These are phyloP conservation scores for Heteractis magnifica DNA, from an alignment of 92 coral and sea anemone genomes.

Conservation along the genomic window DNA sequence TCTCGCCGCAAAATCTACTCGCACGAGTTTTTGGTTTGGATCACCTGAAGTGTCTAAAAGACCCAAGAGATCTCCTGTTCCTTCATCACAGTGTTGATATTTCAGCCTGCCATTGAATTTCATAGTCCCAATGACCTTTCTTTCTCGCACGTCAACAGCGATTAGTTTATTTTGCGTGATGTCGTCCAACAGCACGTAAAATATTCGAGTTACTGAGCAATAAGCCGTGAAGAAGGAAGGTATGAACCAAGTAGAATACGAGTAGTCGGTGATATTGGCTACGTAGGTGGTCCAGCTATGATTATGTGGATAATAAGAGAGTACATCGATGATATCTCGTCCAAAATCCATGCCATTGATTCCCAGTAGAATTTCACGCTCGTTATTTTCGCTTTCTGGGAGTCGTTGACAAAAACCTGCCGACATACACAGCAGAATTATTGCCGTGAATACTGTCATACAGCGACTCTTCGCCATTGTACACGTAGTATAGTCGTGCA, in stretches of 20 bases:
- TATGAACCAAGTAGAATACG: constrained; percentile 1
- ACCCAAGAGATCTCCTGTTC: background rate
- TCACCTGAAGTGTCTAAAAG: background rate
- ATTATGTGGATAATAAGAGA: background rate
- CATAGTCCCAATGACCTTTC: background rate
- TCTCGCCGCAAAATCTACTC: background rate
- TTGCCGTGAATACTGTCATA: background rate
- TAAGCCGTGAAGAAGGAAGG: constrained; percentile 3
- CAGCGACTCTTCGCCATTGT: background rate
- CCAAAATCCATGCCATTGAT: background rate
- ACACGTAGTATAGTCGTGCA: background rate
- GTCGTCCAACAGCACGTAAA: background rate
- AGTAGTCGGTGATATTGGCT: background rate
- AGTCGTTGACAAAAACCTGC: background rate
- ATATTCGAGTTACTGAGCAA: background rate
- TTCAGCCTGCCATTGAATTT: background rate
- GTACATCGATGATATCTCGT: background rate
- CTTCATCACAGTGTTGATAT: background rate
- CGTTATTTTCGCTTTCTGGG: background rate
- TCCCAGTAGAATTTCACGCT: background rate
- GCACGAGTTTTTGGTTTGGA: background rate
- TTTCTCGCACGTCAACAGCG: background rate
- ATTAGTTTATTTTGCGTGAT: background rate
- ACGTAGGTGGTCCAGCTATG: background rate
- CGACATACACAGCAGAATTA: background rate